Evolutionary conservation across 2,113 vertebrate species (phyloP).

Genomic region (Mus musculus): DNA sequence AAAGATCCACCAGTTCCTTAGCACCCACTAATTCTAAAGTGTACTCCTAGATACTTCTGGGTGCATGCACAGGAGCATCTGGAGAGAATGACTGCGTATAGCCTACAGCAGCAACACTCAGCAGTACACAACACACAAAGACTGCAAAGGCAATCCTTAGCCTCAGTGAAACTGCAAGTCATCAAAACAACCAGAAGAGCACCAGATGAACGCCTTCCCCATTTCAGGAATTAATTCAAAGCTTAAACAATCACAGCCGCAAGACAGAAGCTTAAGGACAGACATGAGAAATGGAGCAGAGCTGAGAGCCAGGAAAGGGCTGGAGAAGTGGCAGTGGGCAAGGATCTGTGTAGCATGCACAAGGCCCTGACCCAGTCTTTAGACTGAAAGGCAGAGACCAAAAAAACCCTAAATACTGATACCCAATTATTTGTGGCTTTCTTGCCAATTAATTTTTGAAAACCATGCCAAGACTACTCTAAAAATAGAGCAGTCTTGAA

Average conservation of each 20-base stretch:
- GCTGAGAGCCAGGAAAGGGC: background rate
- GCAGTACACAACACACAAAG: conserved; percentile 18
- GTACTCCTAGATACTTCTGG: background rate
- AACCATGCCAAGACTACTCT: conserved; percentile 13
- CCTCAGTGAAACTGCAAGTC: conserved; percentile 18
- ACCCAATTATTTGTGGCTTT: background rate
- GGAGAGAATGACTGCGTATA: background rate
- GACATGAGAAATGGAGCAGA: background rate
- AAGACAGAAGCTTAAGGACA: background rate
- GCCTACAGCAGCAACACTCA: background rate
- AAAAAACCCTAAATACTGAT: background rate
- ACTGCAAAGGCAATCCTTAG: background rate
- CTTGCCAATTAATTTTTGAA: conserved; percentile 4
- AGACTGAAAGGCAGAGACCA: background rate
- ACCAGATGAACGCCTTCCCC: background rate
- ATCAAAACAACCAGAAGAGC: conserved; percentile 34
- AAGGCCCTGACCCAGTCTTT: background rate
- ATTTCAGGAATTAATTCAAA: conserved; percentile 29
- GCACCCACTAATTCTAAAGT: conserved; percentile 54
- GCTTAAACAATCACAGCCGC: background rate
- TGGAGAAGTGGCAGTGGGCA: background rate
- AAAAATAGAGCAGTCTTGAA: background rate
- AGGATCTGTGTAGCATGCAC: too few species aligned
- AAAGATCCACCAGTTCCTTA: conserved; percentile 40
- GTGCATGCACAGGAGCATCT: background rate